These are phyloP conservation scores for Scytalopus superciliaris DNA, from an alignment of 2,113 vertebrate species.

Conservation along the genomic window DNA sequence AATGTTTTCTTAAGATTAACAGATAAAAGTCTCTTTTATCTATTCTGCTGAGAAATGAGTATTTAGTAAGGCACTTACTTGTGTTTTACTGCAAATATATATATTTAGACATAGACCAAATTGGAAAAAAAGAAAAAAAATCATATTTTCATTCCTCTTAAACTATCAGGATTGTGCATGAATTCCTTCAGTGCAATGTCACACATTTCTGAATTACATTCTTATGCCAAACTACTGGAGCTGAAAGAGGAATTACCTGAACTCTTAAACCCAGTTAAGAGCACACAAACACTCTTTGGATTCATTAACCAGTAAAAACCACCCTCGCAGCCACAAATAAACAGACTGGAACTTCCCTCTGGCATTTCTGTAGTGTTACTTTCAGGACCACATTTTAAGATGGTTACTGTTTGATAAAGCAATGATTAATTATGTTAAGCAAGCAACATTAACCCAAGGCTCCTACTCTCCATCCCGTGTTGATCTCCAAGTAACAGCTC, in stretches of 20 bases:
- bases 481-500: neutral
- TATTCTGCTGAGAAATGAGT: neutral
- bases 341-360: constrained; percentile 26
- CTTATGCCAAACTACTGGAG: neutral
- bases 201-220: neutral
- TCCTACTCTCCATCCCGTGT: neutral
- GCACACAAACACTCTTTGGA: neutral
- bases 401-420: constrained; percentile 7
- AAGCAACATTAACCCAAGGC: neutral
- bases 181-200: neutral
- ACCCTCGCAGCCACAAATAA: neutral
- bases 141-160: neutral
- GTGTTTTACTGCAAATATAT: neutral
- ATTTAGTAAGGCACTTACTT: neutral
- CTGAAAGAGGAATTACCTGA: neutral
- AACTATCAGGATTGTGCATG: neutral
- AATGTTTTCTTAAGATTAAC: neutral
- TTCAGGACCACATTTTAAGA: neutral
- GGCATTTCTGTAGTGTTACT: neutral
- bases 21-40: neutral
- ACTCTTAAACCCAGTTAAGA: neutral
- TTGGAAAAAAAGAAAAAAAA: neutral
- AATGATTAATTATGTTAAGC: constrained; percentile 4
- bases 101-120: neutral
- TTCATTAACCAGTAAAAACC: constrained; percentile 37